phyloP scores from a whole-genome alignment of 2,888 invertebrate species.

The Oligia latruncula region DNA sequence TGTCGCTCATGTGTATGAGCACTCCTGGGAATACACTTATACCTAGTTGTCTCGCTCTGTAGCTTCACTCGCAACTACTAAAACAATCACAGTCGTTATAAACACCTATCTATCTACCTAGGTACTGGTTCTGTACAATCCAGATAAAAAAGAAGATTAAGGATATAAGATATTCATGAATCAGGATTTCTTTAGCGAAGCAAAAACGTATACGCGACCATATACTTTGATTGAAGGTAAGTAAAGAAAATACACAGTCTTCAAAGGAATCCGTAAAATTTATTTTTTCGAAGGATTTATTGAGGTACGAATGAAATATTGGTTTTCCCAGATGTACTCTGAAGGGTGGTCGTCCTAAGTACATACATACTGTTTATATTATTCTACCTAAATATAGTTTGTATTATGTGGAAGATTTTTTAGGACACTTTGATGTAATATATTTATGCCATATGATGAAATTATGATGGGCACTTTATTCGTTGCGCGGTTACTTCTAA shows the following conservation, averaged over 20 bases:
- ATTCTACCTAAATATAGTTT: background rate
- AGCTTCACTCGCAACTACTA: background rate
- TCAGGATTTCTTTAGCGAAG: background rate
- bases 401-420: background rate
- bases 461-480: background rate
- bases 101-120: no score
- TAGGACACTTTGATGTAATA: background rate
- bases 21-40: background rate
- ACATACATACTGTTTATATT: constrained; percentile 10
- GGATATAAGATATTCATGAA: background rate
- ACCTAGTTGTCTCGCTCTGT: background rate
- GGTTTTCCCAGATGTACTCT: constrained; percentile 37
- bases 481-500: background rate
- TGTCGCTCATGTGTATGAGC: no score
- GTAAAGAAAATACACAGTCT: constrained; percentile 46
- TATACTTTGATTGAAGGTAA: constrained; percentile 19
- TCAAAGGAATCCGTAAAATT: constrained; percentile 34
- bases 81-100: no score
- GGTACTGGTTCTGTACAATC: background rate
- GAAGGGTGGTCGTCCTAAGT: constrained; percentile 24
- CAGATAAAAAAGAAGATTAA: background rate
- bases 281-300: constrained; percentile 44
- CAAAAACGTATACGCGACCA: background rate
- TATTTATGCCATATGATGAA: background rate
- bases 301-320: constrained; percentile 54